phyloP scores from a whole-genome alignment of 2,888 invertebrate genomes.

The Pristionchus maxplancki region DNA sequence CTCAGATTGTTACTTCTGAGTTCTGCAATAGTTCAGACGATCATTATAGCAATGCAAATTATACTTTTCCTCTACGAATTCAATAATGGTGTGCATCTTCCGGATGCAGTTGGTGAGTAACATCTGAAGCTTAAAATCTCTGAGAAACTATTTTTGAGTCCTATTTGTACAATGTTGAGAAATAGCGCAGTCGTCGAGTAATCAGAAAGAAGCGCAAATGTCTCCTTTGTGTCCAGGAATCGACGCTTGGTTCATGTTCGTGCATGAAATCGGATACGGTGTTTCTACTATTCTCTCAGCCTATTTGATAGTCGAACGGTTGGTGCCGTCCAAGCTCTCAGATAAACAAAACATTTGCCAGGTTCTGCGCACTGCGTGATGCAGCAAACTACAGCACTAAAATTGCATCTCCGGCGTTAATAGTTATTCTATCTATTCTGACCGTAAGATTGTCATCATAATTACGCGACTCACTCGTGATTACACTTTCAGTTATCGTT shows the following conservation, averaged over 20 bases:
- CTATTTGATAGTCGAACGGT: neutral
- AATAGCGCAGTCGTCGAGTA: too few species aligned
- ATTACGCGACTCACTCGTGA: neutral
- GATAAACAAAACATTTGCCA: neutral
- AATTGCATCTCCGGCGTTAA: neutral
- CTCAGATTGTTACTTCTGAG: neutral
- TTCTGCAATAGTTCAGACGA: neutral
- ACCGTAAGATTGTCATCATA: neutral
- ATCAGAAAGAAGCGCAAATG: too few species aligned
- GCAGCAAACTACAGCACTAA: neutral
- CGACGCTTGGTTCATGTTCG: conserved; percentile 40
- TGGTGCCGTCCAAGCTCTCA: neutral
- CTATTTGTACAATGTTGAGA: too few species aligned
- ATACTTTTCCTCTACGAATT: neutral
- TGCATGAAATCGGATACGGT: neutral
- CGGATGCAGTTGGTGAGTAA: neutral
- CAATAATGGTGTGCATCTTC: neutral
- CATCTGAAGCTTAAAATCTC: neutral
- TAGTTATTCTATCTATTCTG: neutral
- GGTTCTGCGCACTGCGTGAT: neutral
- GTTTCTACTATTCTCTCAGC: neutral
- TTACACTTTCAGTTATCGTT: neutral
- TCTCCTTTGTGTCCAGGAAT: neutral
- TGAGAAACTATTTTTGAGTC: neutral
- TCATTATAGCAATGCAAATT: neutral